These are phyloP conservation scores for Phoeniculus purpureus DNA, from an alignment of 2,797 vertebrate species.

Conservation along the genomic window DNA sequence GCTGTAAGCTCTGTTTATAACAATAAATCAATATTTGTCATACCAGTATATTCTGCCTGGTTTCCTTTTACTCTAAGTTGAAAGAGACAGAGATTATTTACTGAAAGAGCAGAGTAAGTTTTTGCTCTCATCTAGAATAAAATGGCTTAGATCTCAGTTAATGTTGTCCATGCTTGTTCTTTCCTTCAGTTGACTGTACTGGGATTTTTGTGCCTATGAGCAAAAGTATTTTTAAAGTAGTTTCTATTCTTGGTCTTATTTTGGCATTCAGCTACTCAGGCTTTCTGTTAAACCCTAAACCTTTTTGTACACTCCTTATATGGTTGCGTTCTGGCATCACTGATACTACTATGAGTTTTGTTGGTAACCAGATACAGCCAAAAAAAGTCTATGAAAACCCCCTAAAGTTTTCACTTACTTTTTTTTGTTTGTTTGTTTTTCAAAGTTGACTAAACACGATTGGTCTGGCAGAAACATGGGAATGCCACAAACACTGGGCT, in stretches of 20 bases:
- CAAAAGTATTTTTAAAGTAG: conserved; percentile 18
- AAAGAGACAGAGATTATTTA: background rate
- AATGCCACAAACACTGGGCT: background rate
- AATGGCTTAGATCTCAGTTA: background rate
- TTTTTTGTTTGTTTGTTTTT: background rate
- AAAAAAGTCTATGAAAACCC: background rate
- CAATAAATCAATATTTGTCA: background rate
- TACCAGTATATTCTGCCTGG: background rate
- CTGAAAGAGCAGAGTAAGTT: background rate
- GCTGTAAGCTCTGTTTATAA: background rate
- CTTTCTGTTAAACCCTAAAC: background rate
- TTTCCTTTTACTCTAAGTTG: background rate
- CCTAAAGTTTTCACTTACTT: background rate
- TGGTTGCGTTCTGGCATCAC: background rate
- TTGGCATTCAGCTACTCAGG: background rate
- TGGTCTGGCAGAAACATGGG: background rate
- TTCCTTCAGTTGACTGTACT: background rate
- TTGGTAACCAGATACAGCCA: background rate
- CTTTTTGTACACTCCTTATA: background rate
- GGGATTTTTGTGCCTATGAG: background rate
- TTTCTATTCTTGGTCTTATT: conserved; percentile 7
- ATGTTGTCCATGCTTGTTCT: conserved; percentile 3
- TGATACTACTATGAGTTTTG: background rate
- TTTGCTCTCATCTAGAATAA: background rate
- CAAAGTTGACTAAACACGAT: background rate